phyloP scores from a whole-genome alignment of 2,113 vertebrate species.

The Lethenteron reissneri region DNA sequence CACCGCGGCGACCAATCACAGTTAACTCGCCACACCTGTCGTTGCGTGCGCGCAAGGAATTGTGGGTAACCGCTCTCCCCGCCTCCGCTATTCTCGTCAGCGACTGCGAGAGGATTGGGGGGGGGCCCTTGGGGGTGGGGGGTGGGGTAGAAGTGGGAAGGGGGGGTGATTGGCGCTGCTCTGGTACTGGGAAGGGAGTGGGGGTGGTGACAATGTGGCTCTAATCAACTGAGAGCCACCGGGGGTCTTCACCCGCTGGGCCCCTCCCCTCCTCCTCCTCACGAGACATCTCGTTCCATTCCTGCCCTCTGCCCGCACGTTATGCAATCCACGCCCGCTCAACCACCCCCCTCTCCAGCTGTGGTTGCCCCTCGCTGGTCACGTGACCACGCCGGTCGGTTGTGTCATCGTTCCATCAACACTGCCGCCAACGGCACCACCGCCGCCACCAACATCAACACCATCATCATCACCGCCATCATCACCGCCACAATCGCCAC shows the following conservation, averaged over 20 bases:
- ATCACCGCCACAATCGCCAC: background rate
- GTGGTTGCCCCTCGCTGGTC: background rate
- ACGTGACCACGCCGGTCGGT: background rate
- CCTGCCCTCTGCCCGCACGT: background rate
- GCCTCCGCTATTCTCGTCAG: background rate
- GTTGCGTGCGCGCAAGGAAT: too few relatives aligned
- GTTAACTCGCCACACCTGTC: too few relatives aligned
- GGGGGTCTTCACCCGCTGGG: background rate
- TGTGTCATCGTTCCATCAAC: background rate
- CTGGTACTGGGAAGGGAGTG: background rate
- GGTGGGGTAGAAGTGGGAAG: background rate
- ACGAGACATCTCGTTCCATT: background rate
- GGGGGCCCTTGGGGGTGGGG: background rate
- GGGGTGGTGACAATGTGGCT: background rate
- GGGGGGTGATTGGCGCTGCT: background rate
- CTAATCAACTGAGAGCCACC: background rate
- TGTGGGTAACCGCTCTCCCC: too few relatives aligned
- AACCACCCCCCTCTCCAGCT: background rate
- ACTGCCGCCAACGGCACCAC: background rate
- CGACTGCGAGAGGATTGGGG: background rate
- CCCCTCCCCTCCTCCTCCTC: background rate
- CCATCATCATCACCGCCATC: background rate
- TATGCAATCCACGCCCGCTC: background rate
- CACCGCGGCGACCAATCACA: too few relatives aligned
- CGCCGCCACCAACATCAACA: background rate